These are phyloP conservation scores for Caradrina clavipalpis DNA, from an alignment of 2,888 invertebrate species.

Conservation along the genomic window DNA sequence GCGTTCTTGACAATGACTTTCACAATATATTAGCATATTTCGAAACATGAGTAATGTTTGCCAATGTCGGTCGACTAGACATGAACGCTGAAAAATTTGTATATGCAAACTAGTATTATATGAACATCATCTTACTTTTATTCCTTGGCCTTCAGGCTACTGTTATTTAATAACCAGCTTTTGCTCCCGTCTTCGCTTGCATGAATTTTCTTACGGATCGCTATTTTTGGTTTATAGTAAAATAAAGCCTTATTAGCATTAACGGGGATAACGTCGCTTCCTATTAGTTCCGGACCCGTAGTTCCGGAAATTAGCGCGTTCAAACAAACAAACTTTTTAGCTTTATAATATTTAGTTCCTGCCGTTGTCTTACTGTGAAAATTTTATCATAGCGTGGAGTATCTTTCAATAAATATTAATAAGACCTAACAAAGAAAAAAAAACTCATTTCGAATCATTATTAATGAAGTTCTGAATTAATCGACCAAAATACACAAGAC, in stretches of 20 bases:
- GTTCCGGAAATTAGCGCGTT: no score
- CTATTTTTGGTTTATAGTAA: no score
- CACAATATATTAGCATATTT: slow-evolving; percentile 63
- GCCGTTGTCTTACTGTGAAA: not conserved
- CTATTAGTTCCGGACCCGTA: no score
- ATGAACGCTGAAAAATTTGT: slow-evolving; percentile 44
- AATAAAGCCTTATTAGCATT: no score
- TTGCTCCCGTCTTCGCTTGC: no score
- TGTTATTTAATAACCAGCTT: no score
- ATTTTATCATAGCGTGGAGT: no score
- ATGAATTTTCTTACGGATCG: no score
- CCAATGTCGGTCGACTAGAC: slow-evolving; percentile 54
- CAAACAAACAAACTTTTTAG: no score
- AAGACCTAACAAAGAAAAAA: not conserved
- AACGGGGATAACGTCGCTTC: no score
- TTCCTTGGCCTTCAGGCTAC: not conserved
- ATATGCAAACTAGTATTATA: slow-evolving; percentile 30
- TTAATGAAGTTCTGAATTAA: slow-evolving; percentile 2
- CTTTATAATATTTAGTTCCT: not conserved
- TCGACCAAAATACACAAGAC: slow-evolving; percentile 6
- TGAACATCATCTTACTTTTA: slow-evolving; percentile 34
- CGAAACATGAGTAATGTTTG: slow-evolving; percentile 61
- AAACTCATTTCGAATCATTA: not conserved
- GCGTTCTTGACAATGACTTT: slow-evolving; percentile 66
- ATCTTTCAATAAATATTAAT: no score